Base-by-base conservation (phyloP, 2,113 vertebrate genomes). In the Syngnathus scovelli region DNA sequence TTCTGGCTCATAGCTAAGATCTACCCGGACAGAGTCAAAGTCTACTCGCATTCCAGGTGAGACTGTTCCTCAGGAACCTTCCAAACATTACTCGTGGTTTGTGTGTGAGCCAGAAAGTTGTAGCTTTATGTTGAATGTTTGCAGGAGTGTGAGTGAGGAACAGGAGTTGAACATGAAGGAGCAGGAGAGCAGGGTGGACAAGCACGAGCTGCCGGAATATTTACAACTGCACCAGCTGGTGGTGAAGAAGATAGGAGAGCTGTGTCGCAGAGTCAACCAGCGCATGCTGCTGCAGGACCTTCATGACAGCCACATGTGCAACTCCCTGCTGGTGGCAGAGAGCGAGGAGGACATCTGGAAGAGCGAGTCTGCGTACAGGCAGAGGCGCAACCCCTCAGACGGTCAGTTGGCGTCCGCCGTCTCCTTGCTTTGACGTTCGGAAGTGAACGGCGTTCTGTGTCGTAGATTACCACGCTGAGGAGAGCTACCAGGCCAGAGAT, bases 341-440 rank as follows among this genome's bases (percentile, higher is more conserved):
- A 99, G 96, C 8, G 97, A 99, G 72, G 97, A 99, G 71, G 96
- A 99, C 75, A 95, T 99, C 84, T 99, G 97, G 97, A 98, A 98
- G 87, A 95, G 90, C 0, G 97, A 99, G 87, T 93, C 93, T 0
- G 91, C 91, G 9, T 98, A 93, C 74, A 91, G 91, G 72, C 94
- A 93, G 71, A 90, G 78, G 5, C 86, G 89, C 15, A 87, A 93
- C 73, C 86, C 90, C 36, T 92, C 91, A 0, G 96, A 98, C 2
- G 97, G 97, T 99, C 75, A 70, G 88, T 68, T 19, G 6, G 3
- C 3, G 27, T 33, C 15, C 16, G 5, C 15, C n/a, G 6, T 10
- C n/a, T 4, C 12, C 27, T 11, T 33, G 54, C 23, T 6, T 27
- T 56, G 11, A 56, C 0, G 23, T 6, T 4, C 19, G 11, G 37